Conservation (phyloP, 2,888 invertebrate species). For the Trachelus troglodyta region DNA sequence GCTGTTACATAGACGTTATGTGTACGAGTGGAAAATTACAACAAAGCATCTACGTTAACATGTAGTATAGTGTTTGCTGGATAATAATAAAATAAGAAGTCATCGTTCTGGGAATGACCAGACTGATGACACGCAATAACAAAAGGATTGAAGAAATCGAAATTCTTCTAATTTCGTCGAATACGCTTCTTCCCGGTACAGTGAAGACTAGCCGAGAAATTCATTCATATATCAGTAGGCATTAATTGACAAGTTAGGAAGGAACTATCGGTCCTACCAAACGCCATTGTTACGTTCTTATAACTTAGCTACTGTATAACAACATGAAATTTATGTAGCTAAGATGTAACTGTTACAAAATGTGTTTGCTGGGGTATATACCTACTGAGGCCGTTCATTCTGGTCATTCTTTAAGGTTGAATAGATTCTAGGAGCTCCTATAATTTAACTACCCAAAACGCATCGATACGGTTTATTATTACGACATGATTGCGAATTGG, state of each 20-base stretch:
- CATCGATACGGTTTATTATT: slow-evolving; percentile 11
- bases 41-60: background rate
- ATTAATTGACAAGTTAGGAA: background rate
- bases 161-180: background rate
- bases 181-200: background rate
- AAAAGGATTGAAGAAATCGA: background rate
- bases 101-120: background rate
- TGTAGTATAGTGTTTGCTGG: background rate
- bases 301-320: background rate
- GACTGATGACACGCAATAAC: background rate
- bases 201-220: background rate
- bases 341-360: background rate
- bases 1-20: background rate
- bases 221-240: background rate
- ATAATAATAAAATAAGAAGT: background rate
- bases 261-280: background rate
- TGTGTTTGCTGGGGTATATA: background rate
- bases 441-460: slow-evolving; percentile 12
- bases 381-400: background rate
- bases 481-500: slow-evolving; percentile 7
- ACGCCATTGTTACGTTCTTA: background rate
- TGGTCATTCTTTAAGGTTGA: background rate
- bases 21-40: background rate
- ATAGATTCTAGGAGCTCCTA: background rate
- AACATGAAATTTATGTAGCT: background rate